A percentile compares a stretch with the other conserved stretches of the same genome.
These are phyloP conservation scores for Zenarchopterus dispar DNA, from an alignment of 2,797 vertebrate species.

Conservation along the genomic window DNA sequence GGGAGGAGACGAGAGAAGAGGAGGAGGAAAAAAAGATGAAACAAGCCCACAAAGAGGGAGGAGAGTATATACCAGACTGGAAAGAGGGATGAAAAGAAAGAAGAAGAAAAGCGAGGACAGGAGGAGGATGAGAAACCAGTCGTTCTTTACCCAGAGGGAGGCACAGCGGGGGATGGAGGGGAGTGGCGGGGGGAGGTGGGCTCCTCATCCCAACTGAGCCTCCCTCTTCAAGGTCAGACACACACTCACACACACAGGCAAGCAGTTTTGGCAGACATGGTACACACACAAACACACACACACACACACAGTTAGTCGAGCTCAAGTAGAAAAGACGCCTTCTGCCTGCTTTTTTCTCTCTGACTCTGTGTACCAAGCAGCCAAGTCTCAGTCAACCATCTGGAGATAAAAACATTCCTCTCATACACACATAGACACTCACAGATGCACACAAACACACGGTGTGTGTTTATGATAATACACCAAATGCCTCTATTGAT, in stretches of 20 bases:
- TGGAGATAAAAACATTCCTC: slow-evolving; percentile 71
- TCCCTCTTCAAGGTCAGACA: slow-evolving; percentile 83
- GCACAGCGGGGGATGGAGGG: slow-evolving; percentile 47
- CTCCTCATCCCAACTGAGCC: slow-evolving; percentile 77
- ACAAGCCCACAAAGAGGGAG: slow-evolving; percentile 14
- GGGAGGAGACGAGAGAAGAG: not conserved
- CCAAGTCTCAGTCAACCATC: slow-evolving; percentile 77
- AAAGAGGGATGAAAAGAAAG: slow-evolving; percentile 1
- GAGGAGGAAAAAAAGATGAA: not conserved
- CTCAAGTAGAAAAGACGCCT: slow-evolving; percentile 70
- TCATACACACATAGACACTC: slow-evolving; percentile 49
- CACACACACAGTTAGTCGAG: slow-evolving; percentile 51
- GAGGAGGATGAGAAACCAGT: slow-evolving; percentile 63
- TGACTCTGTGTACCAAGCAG: slow-evolving; percentile 71
- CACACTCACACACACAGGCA: slow-evolving; percentile 31
- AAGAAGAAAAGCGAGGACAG: slow-evolving; percentile 39
- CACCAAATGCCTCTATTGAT: slow-evolving; percentile 82
- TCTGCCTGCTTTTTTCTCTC: slow-evolving; percentile 69
- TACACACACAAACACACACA: slow-evolving; percentile 44
- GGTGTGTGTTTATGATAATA: slow-evolving; percentile 80
- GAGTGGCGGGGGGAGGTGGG: slow-evolving; percentile 30
- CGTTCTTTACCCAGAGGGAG: slow-evolving; percentile 61
- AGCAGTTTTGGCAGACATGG: slow-evolving; percentile 49
- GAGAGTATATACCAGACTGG: slow-evolving; percentile 13
- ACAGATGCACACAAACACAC: slow-evolving; percentile 35